Evolutionary conservation across 2,888 invertebrate genomes (phyloP), one percentile per base, ranked within the genome.

Genomic region (Lasioglossum pauxillum): DNA sequence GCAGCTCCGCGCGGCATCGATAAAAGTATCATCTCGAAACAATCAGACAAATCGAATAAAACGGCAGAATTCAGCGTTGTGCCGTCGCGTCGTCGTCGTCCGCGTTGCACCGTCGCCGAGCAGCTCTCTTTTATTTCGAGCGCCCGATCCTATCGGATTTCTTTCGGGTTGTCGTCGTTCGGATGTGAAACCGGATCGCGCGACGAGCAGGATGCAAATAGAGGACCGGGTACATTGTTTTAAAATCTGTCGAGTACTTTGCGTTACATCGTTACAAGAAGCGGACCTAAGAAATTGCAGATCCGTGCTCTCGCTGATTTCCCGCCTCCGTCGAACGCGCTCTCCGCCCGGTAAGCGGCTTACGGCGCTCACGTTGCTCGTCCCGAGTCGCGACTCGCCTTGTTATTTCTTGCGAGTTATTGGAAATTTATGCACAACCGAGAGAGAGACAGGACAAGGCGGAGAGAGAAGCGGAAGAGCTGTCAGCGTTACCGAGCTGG

Each of bases 331-430:
- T 16, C 31, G 64, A 46, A 76, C 44, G 77, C 73, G 38, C 44
- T 75, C 38, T 64, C 23, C 53, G 41, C n/a, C 12, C 38, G 71
- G 44, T 60, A 87, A 88, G 80, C 89, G 78, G 89, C 88, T 88
- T 89, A 87, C 73, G 53, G 57, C 71, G 71, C 41, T 71, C 71
- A 41, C 71, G 71, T 71, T 76, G 78, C 49, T 82, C 82, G 31
- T 41, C 19, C 57, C 84, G 64, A 31, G 64, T 64, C 64, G 49
- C 73, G 84, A 79, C 79, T 74, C 44, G 14, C 73, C 79, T 83
- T 53, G 78, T 85, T 86, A 82, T 79, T 86, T 82, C 79, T 81
- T 64, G 57, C 60, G 71, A 85, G 75, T 78, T 84, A 84, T 80
- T 31, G 80, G 71, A 41, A 79, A 84, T 77, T 84, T 80, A 83